phyloP scores from a whole-genome alignment of 2,888 invertebrate genomes.

The Ernsta delagoae region DNA sequence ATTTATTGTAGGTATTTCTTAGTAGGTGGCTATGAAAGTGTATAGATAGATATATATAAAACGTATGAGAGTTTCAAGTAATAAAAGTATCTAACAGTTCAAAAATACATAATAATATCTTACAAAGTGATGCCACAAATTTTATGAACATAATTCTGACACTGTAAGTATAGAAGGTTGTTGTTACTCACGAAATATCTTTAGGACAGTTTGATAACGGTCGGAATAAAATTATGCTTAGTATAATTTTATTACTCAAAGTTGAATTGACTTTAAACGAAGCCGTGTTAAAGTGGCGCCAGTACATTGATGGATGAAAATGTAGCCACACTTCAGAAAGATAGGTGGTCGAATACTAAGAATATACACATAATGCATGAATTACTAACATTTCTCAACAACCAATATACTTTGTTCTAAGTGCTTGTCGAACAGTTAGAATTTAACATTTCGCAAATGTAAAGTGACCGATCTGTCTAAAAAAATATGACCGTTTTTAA shows the following conservation, averaged over 20 bases:
- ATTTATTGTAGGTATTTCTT: neutral
- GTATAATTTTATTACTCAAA: constrained; percentile 36
- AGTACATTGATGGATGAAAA: constrained; percentile 12
- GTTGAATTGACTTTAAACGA: constrained; percentile 35
- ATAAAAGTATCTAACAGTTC: no score
- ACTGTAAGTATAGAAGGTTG: neutral
- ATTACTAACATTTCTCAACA: neutral
- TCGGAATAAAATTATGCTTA: constrained; percentile 36
- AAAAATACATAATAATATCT: no score
- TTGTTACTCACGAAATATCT: constrained; percentile 30
- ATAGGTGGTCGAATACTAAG: neutral
- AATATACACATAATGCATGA: neutral
- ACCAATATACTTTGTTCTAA: no score
- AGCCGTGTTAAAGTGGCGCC: constrained; percentile 23
- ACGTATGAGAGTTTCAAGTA: no score
- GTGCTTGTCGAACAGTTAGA: no score
- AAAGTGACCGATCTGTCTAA: no score
- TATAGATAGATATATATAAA: no score
- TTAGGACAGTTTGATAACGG: constrained; percentile 30
- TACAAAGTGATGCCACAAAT: no score
- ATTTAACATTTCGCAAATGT: no score
- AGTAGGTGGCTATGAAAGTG: no score
- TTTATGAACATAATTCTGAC: neutral
- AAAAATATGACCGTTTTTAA: no score
- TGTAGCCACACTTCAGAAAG: neutral